Conservation (phyloP, 2,888 invertebrate genomes). For the Catocala nupta region DNA sequence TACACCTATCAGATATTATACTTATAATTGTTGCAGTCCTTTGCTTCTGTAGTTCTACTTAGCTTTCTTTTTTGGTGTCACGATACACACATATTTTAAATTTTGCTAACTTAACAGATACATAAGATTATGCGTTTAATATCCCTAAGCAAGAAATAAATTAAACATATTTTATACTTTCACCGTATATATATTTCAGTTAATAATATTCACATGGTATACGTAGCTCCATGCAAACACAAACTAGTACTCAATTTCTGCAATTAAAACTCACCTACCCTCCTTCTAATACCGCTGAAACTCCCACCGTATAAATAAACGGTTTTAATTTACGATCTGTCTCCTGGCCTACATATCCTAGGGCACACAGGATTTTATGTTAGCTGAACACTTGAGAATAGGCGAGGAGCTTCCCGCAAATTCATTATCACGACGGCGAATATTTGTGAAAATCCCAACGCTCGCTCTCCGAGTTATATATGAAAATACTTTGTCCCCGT, state of each 20-base stretch:
- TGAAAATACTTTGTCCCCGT: slow-evolving; percentile 35
- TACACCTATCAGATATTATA: no score
- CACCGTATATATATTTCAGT: no score
- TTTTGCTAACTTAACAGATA: no score
- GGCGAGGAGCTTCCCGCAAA: slow-evolving; percentile 40
- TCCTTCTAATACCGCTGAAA: slow-evolving; percentile 31
- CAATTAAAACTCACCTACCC: slow-evolving; percentile 17
- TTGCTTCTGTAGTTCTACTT: no score
- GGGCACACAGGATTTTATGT: slow-evolving; percentile 39
- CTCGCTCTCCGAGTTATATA: slow-evolving; percentile 22
- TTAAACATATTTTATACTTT: no score
- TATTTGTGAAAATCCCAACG: slow-evolving; percentile 36
- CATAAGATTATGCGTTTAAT: no score
- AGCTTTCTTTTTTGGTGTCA: no score
- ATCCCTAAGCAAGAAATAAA: no score
- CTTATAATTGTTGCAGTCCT: no score
- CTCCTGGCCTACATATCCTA: slow-evolving; percentile 47
- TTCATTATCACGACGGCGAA: slow-evolving; percentile 40
- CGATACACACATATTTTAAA: no score
- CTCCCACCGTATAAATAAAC: slow-evolving; percentile 28
- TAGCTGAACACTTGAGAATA: slow-evolving; percentile 42
- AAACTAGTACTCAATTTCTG: slow-evolving; percentile 14
- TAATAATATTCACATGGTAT: no score
- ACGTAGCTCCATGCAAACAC: not conserved
- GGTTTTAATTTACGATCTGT: slow-evolving; percentile 46